Evolutionary conservation across 2,888 invertebrate species (phyloP).

Genomic region (Sympetrum striolatum): DNA sequence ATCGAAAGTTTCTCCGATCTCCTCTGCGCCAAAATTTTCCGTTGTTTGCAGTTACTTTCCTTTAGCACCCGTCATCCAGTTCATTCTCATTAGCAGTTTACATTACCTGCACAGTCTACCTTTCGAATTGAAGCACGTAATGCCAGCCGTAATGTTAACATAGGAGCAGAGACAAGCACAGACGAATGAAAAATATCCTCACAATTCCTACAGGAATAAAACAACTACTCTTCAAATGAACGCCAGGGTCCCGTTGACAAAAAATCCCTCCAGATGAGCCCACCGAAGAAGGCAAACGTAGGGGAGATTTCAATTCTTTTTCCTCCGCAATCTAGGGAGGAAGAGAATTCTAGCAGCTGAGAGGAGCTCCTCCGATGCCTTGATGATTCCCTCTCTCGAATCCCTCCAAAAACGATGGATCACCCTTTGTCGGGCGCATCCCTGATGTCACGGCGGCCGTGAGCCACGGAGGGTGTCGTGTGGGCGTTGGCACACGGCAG

Average conservation of each 20-base stretch:
- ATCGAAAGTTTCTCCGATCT: neutral
- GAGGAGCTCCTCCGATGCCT: neutral
- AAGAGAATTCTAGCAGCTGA: neutral
- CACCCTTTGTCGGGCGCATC: constrained; percentile 36
- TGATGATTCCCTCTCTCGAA: neutral
- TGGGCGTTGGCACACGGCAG: constrained; percentile 20
- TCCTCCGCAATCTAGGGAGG: neutral
- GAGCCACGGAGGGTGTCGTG: neutral
- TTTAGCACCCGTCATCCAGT: neutral
- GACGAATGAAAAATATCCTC: neutral
- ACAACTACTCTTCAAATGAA: neutral
- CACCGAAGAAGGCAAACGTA: neutral
- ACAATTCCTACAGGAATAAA: neutral
- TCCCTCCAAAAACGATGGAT: constrained; percentile 21
- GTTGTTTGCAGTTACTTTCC: neutral
- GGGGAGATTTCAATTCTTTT: neutral
- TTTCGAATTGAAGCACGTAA: neutral
- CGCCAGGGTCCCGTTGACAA: neutral
- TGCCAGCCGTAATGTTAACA: neutral
- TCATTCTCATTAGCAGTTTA: neutral
- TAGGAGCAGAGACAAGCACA: neutral
- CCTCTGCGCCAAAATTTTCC: neutral
- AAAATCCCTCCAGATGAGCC: constrained; percentile 1
- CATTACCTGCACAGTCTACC: neutral
- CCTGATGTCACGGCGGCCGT: neutral